Evolutionary conservation across 2,797 vertebrate species (phyloP).

Genomic region (Poeciliopsis paucimaculata): DNA sequence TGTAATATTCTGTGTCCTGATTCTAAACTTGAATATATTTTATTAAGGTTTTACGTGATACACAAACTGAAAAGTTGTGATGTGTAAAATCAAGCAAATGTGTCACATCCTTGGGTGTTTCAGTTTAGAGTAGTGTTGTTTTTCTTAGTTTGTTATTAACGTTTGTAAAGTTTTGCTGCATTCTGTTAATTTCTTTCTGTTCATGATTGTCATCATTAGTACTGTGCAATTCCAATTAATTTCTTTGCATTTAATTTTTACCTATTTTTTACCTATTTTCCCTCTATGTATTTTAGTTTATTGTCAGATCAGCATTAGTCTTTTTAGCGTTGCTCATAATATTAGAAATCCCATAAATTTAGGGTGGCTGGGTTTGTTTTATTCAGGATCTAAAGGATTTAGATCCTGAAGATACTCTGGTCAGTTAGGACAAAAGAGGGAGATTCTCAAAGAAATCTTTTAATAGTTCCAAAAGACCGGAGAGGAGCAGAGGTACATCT

Average conservation of each 20-base stretch:
- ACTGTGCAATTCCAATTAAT: no score
- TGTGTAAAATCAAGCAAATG: not conserved
- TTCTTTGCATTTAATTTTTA: not conserved
- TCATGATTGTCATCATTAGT: not conserved
- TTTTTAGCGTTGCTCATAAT: not conserved
- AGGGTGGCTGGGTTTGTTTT: not conserved
- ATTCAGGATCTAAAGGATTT: not conserved
- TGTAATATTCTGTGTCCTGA: not conserved
- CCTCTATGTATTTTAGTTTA: not conserved
- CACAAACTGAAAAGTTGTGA: not conserved
- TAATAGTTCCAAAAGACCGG: not conserved
- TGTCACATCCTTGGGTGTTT: not conserved
- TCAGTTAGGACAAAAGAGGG: not conserved
- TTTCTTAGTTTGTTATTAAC: not conserved
- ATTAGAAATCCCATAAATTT: not conserved
- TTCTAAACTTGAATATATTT: not conserved
- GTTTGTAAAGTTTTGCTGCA: no score
- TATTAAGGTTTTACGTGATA: not conserved
- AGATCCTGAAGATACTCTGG: not conserved
- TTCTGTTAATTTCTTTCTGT: not conserved
- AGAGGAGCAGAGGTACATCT: not conserved
- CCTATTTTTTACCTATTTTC: not conserved
- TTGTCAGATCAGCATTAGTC: not conserved
- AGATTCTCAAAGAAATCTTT: not conserved
- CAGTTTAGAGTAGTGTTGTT: not conserved